Conservation (phyloP, 2,888 invertebrate species). For the Mythimna loreyi region DNA sequence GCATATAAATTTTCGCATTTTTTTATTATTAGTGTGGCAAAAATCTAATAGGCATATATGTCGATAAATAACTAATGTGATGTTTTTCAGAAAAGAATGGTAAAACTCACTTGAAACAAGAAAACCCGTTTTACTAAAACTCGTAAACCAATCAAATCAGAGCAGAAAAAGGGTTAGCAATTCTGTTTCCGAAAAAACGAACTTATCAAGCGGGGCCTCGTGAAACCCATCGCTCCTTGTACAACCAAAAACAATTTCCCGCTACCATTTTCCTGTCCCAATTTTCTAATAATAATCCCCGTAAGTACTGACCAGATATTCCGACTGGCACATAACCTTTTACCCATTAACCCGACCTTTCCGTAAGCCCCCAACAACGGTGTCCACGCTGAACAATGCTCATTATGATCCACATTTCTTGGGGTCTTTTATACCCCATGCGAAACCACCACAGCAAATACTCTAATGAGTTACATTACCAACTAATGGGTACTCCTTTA, state of each 20-base stretch:
- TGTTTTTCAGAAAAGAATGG: background rate
- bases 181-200: slow-evolving; percentile 11
- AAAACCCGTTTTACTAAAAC: slow-evolving; percentile 7
- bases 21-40: no score
- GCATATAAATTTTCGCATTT: no score
- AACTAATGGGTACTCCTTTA: slow-evolving; percentile 58
- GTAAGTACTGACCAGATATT: slow-evolving; percentile 53
- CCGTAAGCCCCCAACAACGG: slow-evolving; percentile 13
- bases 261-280: slow-evolving; percentile 18
- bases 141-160: slow-evolving; percentile 17
- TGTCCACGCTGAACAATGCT: slow-evolving; percentile 17
- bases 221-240: background rate
- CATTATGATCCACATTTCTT: slow-evolving; percentile 47
- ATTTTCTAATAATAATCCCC: slow-evolving; percentile 34
- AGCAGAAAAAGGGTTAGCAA: slow-evolving; percentile 30
- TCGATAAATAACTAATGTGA: rapidly evolving
- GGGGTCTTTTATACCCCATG: slow-evolving; percentile 31
- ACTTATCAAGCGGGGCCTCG: slow-evolving; percentile 3
- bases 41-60: background rate
- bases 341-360: slow-evolving; percentile 35
- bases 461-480: slow-evolving; percentile 58
- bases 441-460: slow-evolving; percentile 50
- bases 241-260: slow-evolving; percentile 13
- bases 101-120: background rate
- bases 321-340: slow-evolving; percentile 33